phyloP scores from a whole-genome alignment of 2,888 invertebrate species.

The Agrochola lychnidis region DNA sequence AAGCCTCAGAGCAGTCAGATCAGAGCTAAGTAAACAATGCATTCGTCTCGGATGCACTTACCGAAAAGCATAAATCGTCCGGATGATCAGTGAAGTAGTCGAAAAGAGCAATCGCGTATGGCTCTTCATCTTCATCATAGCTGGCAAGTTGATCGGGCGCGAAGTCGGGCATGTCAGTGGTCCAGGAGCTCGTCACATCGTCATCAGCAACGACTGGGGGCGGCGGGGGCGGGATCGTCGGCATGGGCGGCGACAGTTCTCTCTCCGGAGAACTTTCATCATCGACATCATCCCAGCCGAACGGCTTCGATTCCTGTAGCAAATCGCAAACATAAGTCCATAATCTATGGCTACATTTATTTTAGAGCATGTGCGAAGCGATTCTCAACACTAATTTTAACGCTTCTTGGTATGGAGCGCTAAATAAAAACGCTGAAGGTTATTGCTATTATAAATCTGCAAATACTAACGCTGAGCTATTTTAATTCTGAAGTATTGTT shows the following conservation, averaged over 20 bases:
- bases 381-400: constrained; percentile 56
- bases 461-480: constrained; percentile 29
- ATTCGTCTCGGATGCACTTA: constrained; percentile 81
- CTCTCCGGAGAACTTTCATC: constrained; percentile 80
- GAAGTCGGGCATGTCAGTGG: constrained; percentile 66
- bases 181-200: constrained; percentile 78
- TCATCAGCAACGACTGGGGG: constrained; percentile 90
- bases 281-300: constrained; percentile 78
- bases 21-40: neutral
- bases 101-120: constrained; percentile 95
- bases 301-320: constrained; percentile 80
- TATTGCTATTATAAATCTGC: constrained; percentile 43
- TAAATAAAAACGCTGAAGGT: constrained; percentile 52
- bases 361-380: constrained; percentile 13
- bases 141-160: constrained; percentile 54
- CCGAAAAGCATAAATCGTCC: constrained; percentile 95
- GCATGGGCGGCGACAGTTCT: constrained; percentile 94
- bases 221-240: constrained; percentile 94
- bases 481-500: constrained; percentile 17
- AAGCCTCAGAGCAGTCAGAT: neutral
- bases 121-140: constrained; percentile 81
- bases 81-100: constrained; percentile 94
- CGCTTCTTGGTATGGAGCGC: constrained; percentile 39
- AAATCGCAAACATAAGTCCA: constrained; percentile 24
- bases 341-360: constrained; percentile 17